phyloP scores from a whole-genome alignment of 2,113 vertebrate genomes.

The Cricetomys ansorgei region DNA sequence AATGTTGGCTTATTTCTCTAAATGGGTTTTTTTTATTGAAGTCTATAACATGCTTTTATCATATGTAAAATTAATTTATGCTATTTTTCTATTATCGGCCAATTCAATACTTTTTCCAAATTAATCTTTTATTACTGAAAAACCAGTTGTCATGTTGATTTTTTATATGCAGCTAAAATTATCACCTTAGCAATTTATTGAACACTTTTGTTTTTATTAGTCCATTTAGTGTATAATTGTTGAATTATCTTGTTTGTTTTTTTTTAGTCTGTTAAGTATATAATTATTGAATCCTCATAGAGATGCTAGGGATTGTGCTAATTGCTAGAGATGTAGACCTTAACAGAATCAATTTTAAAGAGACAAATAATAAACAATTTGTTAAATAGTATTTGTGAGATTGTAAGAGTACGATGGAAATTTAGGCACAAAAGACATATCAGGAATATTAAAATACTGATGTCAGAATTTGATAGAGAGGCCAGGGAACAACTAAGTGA shows the following conservation, averaged over 20 bases:
- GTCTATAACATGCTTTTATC: neutral
- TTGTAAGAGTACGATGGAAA: neutral
- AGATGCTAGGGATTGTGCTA: neutral
- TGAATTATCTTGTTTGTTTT: neutral
- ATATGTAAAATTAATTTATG: neutral
- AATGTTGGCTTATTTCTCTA: neutral
- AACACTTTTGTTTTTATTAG: slow-evolving; percentile 3
- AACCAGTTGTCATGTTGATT: neutral
- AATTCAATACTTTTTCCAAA: slow-evolving; percentile 28
- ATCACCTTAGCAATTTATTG: slow-evolving; percentile 38
- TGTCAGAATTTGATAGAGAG: neutral
- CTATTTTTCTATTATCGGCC: neutral
- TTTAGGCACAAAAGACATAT: neutral
- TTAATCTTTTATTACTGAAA: slow-evolving; percentile 22
- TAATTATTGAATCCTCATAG: neutral
- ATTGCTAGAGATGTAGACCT: neutral
- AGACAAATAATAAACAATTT: neutral
- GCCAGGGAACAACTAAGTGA: neutral
- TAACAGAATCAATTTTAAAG: neutral
- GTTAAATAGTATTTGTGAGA: neutral
- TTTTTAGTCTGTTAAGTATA: neutral
- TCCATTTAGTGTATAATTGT: neutral
- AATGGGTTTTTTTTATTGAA: neutral
- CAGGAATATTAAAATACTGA: neutral
- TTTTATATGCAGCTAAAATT: slow-evolving; percentile 18